A percentile compares a stretch with the other conserved stretches of the same genome.
Conservation (phyloP, 2,888 invertebrate genomes). For the Dryadula phaetusa region DNA sequence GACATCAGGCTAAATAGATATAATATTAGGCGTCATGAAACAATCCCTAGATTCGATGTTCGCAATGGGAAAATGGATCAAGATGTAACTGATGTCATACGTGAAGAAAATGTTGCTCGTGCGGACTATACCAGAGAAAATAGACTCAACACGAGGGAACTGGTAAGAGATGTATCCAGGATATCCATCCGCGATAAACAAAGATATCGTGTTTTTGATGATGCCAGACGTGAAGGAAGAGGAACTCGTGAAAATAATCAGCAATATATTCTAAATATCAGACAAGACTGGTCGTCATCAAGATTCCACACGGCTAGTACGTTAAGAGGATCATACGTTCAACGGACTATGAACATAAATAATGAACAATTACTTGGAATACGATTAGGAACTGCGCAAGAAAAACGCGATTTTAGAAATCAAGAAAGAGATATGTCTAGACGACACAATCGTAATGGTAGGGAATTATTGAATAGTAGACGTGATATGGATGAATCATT, state of each 20-base stretch:
- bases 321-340: background rate
- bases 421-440: background rate
- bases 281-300: background rate
- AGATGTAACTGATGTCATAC: background rate
- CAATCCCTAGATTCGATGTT: background rate
- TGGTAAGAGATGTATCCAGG: background rate
- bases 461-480: background rate
- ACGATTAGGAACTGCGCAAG: background rate
- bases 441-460: background rate
- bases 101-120: background rate
- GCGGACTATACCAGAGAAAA: background rate
- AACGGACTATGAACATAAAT: background rate
- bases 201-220: background rate
- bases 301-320: background rate
- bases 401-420: background rate
- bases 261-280: background rate
- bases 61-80: background rate
- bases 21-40: background rate
- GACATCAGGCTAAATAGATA: background rate
- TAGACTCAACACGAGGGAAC: background rate
- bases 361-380: background rate
- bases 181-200: background rate
- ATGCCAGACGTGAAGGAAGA: conserved; percentile 6
- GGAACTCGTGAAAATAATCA: background rate
- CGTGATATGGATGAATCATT: background rate